Evolutionary conservation across 2,113 vertebrate species (phyloP).

Genomic region (Ctenodactylus gundi): DNA sequence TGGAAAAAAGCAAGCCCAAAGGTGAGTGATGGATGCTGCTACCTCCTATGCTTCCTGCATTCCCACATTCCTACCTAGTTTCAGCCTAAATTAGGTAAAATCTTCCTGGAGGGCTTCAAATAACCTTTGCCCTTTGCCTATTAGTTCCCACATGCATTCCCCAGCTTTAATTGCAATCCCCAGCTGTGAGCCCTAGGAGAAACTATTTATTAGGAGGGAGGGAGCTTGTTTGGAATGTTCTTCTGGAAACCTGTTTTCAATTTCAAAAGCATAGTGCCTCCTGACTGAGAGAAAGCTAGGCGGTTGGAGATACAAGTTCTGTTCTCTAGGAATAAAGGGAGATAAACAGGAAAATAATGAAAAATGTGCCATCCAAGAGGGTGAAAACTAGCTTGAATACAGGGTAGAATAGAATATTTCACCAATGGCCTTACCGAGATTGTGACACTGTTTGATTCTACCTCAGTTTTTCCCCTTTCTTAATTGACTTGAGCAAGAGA

Average conservation of each 20-base stretch:
- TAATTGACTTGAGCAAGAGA: not conserved
- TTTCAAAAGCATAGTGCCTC: not conserved
- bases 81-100: slow-evolving; percentile 6
- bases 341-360: not conserved
- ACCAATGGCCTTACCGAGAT: not conserved
- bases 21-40: not conserved
- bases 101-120: not conserved
- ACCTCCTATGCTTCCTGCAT: not conserved
- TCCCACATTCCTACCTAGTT: not conserved
- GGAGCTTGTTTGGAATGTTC: not conserved
- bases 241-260: not conserved
- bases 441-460: not conserved
- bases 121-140: not conserved
- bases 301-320: not conserved
- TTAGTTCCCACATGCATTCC: not conserved
- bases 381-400: not conserved
- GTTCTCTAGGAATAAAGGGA: not conserved
- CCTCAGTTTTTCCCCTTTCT: not conserved
- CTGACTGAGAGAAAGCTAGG: not conserved
- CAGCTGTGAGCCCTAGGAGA: not conserved
- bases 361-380: not conserved
- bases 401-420: not conserved
- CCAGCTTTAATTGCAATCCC: not conserved
- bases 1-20: not conserved
- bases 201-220: not conserved